These are phyloP conservation scores for Eriosoma lanigerum DNA, from an alignment of 1,140 invertebrate genomes.

Conservation along the genomic window DNA sequence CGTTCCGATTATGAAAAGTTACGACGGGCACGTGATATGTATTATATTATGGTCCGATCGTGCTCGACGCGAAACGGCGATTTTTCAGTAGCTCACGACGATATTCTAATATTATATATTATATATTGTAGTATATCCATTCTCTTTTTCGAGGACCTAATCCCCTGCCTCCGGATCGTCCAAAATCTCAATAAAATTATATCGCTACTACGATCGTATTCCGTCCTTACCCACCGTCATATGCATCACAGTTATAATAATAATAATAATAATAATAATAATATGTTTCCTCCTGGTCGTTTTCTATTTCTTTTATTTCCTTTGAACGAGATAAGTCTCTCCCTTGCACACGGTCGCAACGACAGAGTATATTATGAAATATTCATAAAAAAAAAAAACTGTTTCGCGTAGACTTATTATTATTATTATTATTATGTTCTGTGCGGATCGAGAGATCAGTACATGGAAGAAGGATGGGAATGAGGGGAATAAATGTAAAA, in stretches of 20 bases:
- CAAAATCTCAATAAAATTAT: conserved; percentile 40
- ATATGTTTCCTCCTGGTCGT: background rate
- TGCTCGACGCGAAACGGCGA: conserved; percentile 27
- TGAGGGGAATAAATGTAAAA: too few relatives aligned
- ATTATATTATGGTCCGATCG: background rate
- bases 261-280: too few relatives aligned
- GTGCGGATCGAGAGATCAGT: too few relatives aligned
- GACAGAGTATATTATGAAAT: conserved; percentile 4
- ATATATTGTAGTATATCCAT: background rate
- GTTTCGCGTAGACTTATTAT: conserved; percentile 44
- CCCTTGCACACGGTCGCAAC: background rate
- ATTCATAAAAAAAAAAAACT: conserved; percentile 26
- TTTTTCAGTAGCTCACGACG: background rate
- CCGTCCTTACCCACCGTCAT: background rate
- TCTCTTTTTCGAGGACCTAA: background rate
- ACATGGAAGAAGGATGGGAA: too few relatives aligned
- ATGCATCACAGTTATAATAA: too few relatives aligned
- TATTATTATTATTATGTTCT: background rate
- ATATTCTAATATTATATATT: background rate
- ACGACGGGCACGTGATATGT: conserved; percentile 36
- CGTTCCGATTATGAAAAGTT: conserved; percentile 45
- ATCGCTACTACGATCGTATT: background rate
- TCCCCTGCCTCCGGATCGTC: background rate
- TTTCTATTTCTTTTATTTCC: conserved; percentile 36
- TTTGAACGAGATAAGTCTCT: background rate